A percentile compares a stretch with the other conserved stretches of the same genome.
These are phyloP conservation scores for Oreochromis tanganicae DNA, from an alignment of 2,113 vertebrate genomes.

Conservation along the genomic window DNA sequence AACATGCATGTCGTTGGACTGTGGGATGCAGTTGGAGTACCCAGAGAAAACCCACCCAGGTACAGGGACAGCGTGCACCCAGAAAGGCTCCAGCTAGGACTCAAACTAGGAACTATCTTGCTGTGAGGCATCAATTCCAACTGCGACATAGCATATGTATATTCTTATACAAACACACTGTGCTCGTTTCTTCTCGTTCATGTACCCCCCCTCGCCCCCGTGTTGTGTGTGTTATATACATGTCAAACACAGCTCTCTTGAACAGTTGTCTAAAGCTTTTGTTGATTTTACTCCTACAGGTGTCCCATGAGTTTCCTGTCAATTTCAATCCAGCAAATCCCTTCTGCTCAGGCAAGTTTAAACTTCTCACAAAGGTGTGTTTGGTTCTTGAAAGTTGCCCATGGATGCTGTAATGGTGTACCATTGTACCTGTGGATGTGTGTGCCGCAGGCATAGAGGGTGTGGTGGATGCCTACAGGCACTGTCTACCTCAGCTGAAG, in stretches of 20 bases:
- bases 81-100: background rate
- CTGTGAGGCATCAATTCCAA: background rate
- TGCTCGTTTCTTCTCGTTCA: background rate
- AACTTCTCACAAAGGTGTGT: background rate
- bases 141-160: background rate
- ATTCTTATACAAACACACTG: background rate
- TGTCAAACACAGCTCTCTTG: fast-evolving
- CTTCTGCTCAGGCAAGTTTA: conserved; percentile 80
- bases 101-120: background rate
- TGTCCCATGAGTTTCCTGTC: conserved; percentile 93
- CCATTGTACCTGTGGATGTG: background rate
- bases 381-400: background rate
- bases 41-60: background rate
- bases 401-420: background rate
- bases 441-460: conserved; percentile 70
- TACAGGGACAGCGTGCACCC: background rate
- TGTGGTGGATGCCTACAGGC: conserved; percentile 82
- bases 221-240: background rate
- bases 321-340: conserved; percentile 90
- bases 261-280: background rate
- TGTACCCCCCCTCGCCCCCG: fast-evolving
- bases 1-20: background rate
- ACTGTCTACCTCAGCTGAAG: conserved; percentile 91
- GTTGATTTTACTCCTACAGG: conserved; percentile 61
- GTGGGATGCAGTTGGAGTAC: background rate